phyloP scores from a whole-genome alignment of 2,113 vertebrate genomes.

The Gasterosteus aculeatus region DNA sequence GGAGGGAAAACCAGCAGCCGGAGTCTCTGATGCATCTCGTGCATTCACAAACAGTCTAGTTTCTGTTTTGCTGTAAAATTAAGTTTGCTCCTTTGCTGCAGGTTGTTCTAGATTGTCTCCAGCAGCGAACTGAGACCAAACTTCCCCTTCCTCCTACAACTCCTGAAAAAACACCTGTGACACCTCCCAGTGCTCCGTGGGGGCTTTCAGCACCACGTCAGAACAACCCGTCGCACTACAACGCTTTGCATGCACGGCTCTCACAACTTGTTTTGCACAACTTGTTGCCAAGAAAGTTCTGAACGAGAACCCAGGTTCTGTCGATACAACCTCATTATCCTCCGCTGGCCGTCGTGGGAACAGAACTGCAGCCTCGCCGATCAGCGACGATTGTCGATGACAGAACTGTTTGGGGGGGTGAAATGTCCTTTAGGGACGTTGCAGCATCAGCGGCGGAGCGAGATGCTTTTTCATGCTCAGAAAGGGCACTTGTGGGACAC shows the following conservation, averaged over 20 bases:
- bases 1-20: neutral
- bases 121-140: neutral
- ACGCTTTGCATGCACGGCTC: constrained; percentile 18
- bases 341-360: constrained; percentile 58
- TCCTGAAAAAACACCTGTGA: neutral
- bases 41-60: neutral
- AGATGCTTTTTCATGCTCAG: constrained; percentile 49
- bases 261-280: constrained; percentile 19
- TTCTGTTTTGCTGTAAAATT: neutral
- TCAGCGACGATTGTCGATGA: constrained; percentile 63
- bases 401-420: constrained; percentile 71
- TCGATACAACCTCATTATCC: constrained; percentile 54
- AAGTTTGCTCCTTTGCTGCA: no score
- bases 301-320: constrained; percentile 62
- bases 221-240: constrained; percentile 32
- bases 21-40: neutral
- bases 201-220: constrained; percentile 19
- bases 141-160: neutral
- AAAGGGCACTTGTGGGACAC: constrained; percentile 31
- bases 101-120: no score
- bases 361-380: constrained; percentile 62
- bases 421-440: constrained; percentile 71
- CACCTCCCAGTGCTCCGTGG: constrained; percentile 18
- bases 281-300: constrained; percentile 45
- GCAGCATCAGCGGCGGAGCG: constrained; percentile 49